A percentile compares a stretch with the other conserved stretches of the same genome.
Evolutionary conservation across 2,797 vertebrate species (phyloP).

Genomic region (Phyllotis vaccarum): DNA sequence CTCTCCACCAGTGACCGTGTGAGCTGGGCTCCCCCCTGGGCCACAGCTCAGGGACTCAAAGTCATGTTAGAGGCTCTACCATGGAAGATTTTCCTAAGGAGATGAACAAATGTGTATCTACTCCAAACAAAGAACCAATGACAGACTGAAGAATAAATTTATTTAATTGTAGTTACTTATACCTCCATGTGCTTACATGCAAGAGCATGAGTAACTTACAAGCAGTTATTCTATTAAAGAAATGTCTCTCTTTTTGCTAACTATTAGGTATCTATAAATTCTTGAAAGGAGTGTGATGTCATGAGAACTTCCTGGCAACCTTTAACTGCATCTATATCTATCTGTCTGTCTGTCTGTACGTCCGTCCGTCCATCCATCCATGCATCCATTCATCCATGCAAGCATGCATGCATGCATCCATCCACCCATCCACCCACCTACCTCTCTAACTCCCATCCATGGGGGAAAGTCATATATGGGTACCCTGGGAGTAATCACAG

Average conservation of each 20-base stretch:
- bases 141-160: background rate
- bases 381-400: background rate
- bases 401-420: background rate
- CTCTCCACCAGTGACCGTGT: background rate
- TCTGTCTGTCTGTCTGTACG: background rate
- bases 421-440: background rate
- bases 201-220: background rate
- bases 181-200: background rate
- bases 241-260: background rate
- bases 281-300: background rate
- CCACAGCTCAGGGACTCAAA: background rate
- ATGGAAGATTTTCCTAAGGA: background rate
- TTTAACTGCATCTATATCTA: background rate
- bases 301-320: background rate
- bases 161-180: background rate
- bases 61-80: background rate
- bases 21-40: background rate
- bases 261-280: background rate
- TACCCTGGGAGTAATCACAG: background rate
- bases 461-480: background rate
- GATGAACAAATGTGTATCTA: background rate
- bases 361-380: background rate
- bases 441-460: background rate
- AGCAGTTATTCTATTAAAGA: background rate
- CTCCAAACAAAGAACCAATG: background rate